phyloP scores from a whole-genome alignment of 1,140 invertebrate species.

The Saxidomus purpurata region DNA sequence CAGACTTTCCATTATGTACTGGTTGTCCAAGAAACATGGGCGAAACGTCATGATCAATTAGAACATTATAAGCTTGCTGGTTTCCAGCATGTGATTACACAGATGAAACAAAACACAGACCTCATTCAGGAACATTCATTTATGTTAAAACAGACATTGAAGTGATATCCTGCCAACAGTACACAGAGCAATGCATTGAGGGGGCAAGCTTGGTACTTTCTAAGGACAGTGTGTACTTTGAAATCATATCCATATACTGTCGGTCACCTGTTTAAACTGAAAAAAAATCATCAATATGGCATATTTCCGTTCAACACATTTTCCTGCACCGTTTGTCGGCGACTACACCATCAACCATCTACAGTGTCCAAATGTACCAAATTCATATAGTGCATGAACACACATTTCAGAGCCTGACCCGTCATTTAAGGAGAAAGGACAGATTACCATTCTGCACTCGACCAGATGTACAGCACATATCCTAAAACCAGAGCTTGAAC shows the following conservation, averaged over 20 bases:
- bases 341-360: slow-evolving; percentile 49
- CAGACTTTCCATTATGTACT: slow-evolving; percentile 24
- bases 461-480: slow-evolving; percentile 38
- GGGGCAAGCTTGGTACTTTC: slow-evolving; percentile 22
- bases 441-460: slow-evolving; percentile 32
- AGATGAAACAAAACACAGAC: slow-evolving; percentile 4
- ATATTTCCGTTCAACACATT: neutral
- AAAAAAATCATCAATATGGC: neutral
- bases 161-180: slow-evolving; percentile 4
- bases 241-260: slow-evolving; percentile 35
- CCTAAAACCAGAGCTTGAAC: neutral
- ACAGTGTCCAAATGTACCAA: neutral
- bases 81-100: slow-evolving; percentile 5
- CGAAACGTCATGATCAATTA: neutral
- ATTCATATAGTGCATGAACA: neutral
- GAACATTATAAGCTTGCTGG: slow-evolving; percentile 17
- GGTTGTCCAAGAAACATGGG: slow-evolving; percentile 46
- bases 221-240: neutral
- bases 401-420: neutral
- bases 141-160: slow-evolving; percentile 27
- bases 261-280: slow-evolving; percentile 14
- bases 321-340: neutral
- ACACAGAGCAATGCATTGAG: slow-evolving; percentile 26
- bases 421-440: slow-evolving; percentile 24
- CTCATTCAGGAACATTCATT: slow-evolving; percentile 44